Base-by-base conservation (phyloP, 2,113 vertebrate genomes). In the Aphelocoma coerulescens region DNA sequence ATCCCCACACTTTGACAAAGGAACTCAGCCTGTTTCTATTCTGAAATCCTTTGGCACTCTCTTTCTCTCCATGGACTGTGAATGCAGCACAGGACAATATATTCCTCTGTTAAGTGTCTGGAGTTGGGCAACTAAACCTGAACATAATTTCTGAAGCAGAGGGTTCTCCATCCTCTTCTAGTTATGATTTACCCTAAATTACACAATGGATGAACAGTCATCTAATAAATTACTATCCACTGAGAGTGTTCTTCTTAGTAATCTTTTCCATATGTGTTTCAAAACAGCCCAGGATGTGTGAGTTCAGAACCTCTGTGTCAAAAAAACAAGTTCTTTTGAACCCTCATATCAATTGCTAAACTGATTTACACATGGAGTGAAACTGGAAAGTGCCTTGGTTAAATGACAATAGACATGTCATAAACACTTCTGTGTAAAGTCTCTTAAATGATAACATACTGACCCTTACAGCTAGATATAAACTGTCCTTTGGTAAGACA, bases 261-360 rank as follows among this genome's bases (percentile, higher is more conserved):
- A 96, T 65, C 62, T 87, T 68, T 96, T 78, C 88, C 93, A 89
- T 55, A 61, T 85, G 90, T 16, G 23, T 65, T 94, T 79, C 72
- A 72, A 91, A 88, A 65, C 7, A 63, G 39, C 24, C 33, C 78
- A 82, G 84, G 81, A 89, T 68, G 52, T 59, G 22, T 51, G 68
- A 89, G 52, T 88, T 91, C 74, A 89, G 86, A 96, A 93, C 19
- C 52, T 41, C 78, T 30, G 39, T 14, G 35, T 41, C 37, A 79
- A 49, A 81, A 89, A 72, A 93, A 87, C 54, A 35, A 92, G n/a
- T 9, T 91, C 57, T 85, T 93, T 81, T 41, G 85, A 85, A 65
- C 14, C 23, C 30, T 54, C 28, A 0, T 35, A 84, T 94, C 72
- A 92, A 12, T 8, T 66, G 28, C 46, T 89, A 54, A 91, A 77